Conservation (phyloP, 2,113 vertebrate genomes). For the Phalacrocorax aristotelis region DNA sequence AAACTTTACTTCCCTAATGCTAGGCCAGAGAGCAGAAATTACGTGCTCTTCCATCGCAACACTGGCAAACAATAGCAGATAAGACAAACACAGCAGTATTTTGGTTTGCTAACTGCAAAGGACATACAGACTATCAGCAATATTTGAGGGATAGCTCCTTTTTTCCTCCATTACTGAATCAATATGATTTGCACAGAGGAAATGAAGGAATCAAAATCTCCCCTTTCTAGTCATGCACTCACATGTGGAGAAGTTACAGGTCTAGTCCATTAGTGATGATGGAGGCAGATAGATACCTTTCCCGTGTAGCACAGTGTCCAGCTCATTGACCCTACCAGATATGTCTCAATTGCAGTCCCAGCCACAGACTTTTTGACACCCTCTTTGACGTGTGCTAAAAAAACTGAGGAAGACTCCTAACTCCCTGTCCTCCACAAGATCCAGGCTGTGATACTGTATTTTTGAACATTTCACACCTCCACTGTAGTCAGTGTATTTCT, state of each 20-base stretch:
- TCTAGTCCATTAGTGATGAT: neutral
- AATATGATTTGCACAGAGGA: neutral
- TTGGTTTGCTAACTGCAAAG: neutral
- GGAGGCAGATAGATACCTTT: neutral
- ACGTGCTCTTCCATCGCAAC: neutral
- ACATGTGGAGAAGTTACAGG: neutral
- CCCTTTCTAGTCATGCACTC: neutral
- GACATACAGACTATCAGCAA: neutral
- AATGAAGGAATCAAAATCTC: neutral
- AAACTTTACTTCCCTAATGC: neutral
- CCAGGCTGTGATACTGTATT: neutral
- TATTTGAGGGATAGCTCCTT: neutral
- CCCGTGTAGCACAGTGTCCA: neutral
- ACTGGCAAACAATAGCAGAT: neutral
- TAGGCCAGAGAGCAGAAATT: neutral
- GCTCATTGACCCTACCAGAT: neutral
- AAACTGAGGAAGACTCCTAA: neutral
- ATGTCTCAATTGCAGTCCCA: neutral
- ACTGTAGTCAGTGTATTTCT: neutral
- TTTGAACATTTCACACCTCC: neutral
- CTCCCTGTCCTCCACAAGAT: neutral
- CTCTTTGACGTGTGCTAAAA: neutral
- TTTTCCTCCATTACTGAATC: neutral
- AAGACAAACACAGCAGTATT: neutral
- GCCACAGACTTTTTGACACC: neutral